Conservation (phyloP, 2,797 vertebrate genomes). For the Glossophaga mutica region DNA sequence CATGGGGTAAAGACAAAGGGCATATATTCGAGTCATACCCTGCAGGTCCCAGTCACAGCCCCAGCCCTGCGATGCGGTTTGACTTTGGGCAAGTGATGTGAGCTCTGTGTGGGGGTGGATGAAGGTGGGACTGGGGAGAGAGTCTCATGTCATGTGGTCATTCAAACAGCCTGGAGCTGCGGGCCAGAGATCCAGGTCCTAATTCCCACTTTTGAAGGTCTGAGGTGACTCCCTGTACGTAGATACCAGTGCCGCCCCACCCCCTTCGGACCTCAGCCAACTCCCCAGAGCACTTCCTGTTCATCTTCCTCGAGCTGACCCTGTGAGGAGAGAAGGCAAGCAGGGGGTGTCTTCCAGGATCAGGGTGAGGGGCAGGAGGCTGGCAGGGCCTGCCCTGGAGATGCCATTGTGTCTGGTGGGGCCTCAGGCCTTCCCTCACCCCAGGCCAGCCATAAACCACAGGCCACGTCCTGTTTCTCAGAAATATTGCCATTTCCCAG, state of each 20-base stretch:
- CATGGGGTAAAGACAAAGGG: not conserved
- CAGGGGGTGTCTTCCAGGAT: not conserved
- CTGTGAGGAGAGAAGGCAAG: not conserved
- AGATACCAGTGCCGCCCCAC: not conserved
- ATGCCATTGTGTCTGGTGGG: conserved; percentile 11
- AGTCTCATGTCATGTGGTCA: not conserved
- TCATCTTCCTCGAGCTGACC: not conserved
- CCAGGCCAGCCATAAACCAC: conserved; percentile 42
- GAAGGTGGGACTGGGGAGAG: not conserved
- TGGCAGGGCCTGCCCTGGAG: not conserved
- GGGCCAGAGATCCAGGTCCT: not conserved
- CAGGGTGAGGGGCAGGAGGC: not conserved
- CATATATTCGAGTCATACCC: not conserved
- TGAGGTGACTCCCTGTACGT: not conserved
- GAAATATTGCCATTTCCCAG: conserved; percentile 61
- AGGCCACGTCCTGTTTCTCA: conserved; percentile 59
- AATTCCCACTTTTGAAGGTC: not conserved
- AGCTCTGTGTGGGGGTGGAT: not conserved
- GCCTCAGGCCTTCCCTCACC: conserved; percentile 53
- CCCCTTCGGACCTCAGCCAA: not conserved
- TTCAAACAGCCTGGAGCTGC: not conserved
- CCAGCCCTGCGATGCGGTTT: not conserved
- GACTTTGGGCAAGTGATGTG: not conserved
- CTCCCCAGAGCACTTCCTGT: not conserved
- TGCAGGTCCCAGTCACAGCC: not conserved